Evolutionary conservation across 1,140 invertebrate species (phyloP), one percentile per base, ranked within the genome.

Genomic region (Drosophila lini): DNA sequence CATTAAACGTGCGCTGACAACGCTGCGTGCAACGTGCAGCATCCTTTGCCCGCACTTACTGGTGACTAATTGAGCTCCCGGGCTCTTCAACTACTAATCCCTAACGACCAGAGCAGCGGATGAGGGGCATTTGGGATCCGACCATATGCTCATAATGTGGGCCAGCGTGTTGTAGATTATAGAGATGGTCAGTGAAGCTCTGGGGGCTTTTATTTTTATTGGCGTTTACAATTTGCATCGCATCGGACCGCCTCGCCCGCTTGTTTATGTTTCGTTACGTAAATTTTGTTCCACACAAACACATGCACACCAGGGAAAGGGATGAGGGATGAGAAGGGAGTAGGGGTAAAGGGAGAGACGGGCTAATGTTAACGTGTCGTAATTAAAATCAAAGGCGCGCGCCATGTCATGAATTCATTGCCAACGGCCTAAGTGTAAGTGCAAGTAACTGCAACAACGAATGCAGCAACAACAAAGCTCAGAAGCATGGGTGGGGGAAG

Each of bases 321-420:
- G 25, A 48, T 36, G 58, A 15, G 34, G 52, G 16, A 42, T 8
- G 16, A 47, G 28, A 19, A 3, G 16, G 7, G 16, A 11, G 32
- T 31, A 6, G 5, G 3, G 40, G 45, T 9, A n/a, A 47, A 47
- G 45, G 45, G 45, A 47, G 25, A 32, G 40, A 47, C 25, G 64
- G 47, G 62, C 38, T 71, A 71, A 71, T 44, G 61, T 84, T 71
- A 71, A 71, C 52, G 61, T 84, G 81, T 80, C 81, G 81, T 84
- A 85, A 84, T 84, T 84, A 84, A 78, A 82, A 80, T 69, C 73
- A 74, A 78, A 84, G 81, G 81, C 73, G 75, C 80, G 70, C 78
- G 79, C 65, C 47, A 67, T 69, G 69, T 71, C 64, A 65, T 79
- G 65, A 78, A 83, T 83, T 83, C 80, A 83, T 79, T 83, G 74